Percentiles rank a stretch among this genome's conserved stretches.
Conservation (phyloP, 2,888 invertebrate species). For the Heliconius erato region DNA sequence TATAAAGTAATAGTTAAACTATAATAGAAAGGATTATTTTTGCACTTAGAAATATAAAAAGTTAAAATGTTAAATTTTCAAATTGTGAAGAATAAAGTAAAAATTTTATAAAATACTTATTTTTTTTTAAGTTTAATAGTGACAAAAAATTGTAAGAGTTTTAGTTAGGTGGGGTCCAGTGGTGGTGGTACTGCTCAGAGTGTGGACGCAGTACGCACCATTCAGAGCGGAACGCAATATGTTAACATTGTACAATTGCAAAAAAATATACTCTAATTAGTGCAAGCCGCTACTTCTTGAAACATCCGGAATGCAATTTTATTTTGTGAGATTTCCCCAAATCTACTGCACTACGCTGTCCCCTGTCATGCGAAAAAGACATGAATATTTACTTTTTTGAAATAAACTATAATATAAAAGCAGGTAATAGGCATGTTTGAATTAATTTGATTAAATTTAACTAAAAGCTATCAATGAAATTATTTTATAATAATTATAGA, state of each 20-base stretch:
- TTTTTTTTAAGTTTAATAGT: neutral
- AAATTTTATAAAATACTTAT: neutral
- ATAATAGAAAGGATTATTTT: too few relatives aligned
- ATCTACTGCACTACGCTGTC: neutral
- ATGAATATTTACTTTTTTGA: neutral
- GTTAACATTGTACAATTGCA: slow-evolving; percentile 25
- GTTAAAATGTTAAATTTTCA: too few relatives aligned
- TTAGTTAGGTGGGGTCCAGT: neutral
- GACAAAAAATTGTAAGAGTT: neutral
- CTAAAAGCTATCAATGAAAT: too few relatives aligned
- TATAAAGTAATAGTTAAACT: neutral
- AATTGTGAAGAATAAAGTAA: neutral
- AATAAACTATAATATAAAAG: too few relatives aligned
- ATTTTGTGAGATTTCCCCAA: slow-evolving; percentile 9
- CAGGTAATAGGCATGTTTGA: too few relatives aligned
- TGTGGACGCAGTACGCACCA: slow-evolving; percentile 27
- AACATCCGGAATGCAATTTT: slow-evolving; percentile 31
- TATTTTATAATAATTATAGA: too few relatives aligned
- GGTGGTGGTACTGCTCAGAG: neutral
- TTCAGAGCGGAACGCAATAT: slow-evolving; percentile 51
- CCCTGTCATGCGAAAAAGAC: neutral
- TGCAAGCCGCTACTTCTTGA: slow-evolving; percentile 19
- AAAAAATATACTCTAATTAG: slow-evolving; percentile 25
- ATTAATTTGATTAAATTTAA: too few relatives aligned
- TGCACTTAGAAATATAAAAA: too few relatives aligned